Percentiles rank a stretch among this genome's conserved stretches.
These are phyloP conservation scores for Dreissena rostriformis DNA, from an alignment of 1,140 invertebrate species.

Conservation along the genomic window DNA sequence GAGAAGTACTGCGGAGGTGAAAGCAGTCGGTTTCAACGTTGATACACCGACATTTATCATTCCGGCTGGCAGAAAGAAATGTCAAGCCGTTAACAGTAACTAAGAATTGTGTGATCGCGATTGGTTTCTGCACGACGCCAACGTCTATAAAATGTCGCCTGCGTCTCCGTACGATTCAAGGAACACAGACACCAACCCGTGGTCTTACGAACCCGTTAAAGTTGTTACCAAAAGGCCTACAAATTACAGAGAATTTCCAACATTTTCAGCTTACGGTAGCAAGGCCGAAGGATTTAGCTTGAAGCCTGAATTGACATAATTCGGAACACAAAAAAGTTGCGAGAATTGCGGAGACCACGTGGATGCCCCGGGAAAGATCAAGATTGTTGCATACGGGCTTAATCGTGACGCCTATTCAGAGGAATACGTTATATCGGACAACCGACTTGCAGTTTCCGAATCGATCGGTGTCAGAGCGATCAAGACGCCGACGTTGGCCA, in stretches of 20 bases:
- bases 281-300: slow-evolving; percentile 46
- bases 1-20: slow-evolving; percentile 32
- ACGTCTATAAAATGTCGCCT: background rate
- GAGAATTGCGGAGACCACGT: slow-evolving; percentile 47
- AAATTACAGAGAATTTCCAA: slow-evolving; percentile 60
- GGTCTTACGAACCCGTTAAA: slow-evolving; percentile 70
- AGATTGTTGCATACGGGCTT: too few species aligned
- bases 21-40: background rate
- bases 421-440: slow-evolving; percentile 72
- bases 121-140: slow-evolving; percentile 20
- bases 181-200: background rate
- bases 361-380: slow-evolving; percentile 64
- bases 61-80: background rate
- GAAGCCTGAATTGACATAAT: slow-evolving; percentile 38
- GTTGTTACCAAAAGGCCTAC: slow-evolving; percentile 66
- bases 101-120: slow-evolving; percentile 9
- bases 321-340: slow-evolving; percentile 46
- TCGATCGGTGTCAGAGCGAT: slow-evolving; percentile 68
- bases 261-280: slow-evolving; percentile 63
- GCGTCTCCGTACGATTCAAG: too few species aligned
- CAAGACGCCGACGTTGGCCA: slow-evolving; percentile 53
- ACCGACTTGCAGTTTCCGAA: slow-evolving; percentile 67
- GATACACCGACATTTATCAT: background rate
- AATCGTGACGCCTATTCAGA: too few species aligned
- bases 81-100: background rate